phyloP scores from a whole-genome alignment of 2,797 vertebrate species.

The Rhinoraja longicauda region DNA sequence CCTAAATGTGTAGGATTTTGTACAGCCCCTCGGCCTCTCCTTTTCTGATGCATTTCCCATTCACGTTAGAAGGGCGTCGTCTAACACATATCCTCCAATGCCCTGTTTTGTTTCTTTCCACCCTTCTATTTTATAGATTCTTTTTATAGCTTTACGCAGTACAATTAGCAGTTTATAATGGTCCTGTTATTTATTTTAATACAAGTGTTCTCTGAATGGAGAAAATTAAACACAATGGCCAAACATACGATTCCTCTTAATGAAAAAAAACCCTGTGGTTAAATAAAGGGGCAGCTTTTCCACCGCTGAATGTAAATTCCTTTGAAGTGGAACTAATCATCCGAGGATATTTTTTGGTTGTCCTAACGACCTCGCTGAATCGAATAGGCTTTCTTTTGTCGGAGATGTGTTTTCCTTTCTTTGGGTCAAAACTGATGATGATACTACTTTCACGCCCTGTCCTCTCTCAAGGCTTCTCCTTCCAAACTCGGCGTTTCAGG shows the following conservation, averaged over 20 bases:
- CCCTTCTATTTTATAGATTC: slow-evolving; percentile 50
- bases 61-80: not conserved
- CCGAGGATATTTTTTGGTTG: slow-evolving; percentile 98
- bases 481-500: slow-evolving; percentile 47
- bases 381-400: slow-evolving; percentile 87
- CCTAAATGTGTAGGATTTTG: not conserved
- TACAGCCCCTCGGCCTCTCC: not conserved
- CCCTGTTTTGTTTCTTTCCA: slow-evolving; percentile 38
- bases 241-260: slow-evolving; percentile 80
- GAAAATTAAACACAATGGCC: slow-evolving; percentile 86
- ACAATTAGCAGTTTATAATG: slow-evolving; percentile 60
- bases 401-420: slow-evolving; percentile 97
- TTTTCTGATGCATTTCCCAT: no score
- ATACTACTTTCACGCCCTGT: slow-evolving; percentile 96
- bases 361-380: slow-evolving; percentile 98
- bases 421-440: slow-evolving; percentile 94
- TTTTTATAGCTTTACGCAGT: slow-evolving; percentile 67
- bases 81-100: not conserved
- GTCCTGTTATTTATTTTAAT: slow-evolving; percentile 76
- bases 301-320: slow-evolving; percentile 95
- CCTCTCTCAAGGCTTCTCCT: slow-evolving; percentile 68
- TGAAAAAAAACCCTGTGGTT: slow-evolving; percentile 78
- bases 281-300: slow-evolving; percentile 87
- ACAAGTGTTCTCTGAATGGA: slow-evolving; percentile 76
- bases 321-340: slow-evolving; percentile 99